A percentile compares a stretch with the other conserved stretches of the same genome.
Evolutionary conservation across 2,888 invertebrate species (phyloP).

Genomic region (Deilephila porcellus): DNA sequence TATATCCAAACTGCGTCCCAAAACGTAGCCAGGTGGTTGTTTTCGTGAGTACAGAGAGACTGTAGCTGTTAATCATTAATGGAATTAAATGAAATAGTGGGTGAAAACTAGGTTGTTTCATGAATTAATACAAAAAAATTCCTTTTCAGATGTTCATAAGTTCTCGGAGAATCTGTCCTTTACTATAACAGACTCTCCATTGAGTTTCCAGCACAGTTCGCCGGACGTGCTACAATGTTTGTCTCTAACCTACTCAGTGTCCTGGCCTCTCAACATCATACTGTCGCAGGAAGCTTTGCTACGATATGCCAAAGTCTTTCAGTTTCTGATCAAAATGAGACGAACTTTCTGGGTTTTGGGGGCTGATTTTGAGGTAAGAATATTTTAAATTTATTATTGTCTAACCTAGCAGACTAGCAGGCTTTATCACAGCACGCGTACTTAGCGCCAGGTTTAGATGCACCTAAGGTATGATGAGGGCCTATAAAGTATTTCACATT

Average conservation of each 20-base stretch:
- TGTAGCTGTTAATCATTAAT: no score
- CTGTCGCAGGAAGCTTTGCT: constrained; percentile 88
- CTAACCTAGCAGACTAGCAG: background rate
- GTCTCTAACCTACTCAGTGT: constrained; percentile 88
- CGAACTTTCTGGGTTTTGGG: constrained; percentile 91
- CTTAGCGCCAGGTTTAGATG: no score
- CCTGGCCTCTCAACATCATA: constrained; percentile 92
- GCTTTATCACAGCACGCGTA: background rate
- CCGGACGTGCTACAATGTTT: constrained; percentile 88
- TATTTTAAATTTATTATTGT: constrained; percentile 27
- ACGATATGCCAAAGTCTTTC: constrained; percentile 90
- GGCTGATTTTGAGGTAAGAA: constrained; percentile 86
- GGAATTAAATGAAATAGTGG: no score
- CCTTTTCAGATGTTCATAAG: constrained; percentile 79
- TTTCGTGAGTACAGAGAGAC: no score
- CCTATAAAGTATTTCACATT: background rate
- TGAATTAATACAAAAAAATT: no score
- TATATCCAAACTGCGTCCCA: no score
- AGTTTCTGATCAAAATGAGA: constrained; percentile 89
- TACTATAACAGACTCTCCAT: constrained; percentile 85
- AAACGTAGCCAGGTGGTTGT: no score
- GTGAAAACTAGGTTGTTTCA: no score
- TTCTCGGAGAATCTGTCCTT: constrained; percentile 87
- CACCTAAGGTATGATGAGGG: background rate
- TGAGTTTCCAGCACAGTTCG: constrained; percentile 86